A percentile compares a stretch with the other conserved stretches of the same genome.
Evolutionary conservation across 2,797 vertebrate genomes (phyloP).

Genomic region (Hoplostethus mediterraneus): DNA sequence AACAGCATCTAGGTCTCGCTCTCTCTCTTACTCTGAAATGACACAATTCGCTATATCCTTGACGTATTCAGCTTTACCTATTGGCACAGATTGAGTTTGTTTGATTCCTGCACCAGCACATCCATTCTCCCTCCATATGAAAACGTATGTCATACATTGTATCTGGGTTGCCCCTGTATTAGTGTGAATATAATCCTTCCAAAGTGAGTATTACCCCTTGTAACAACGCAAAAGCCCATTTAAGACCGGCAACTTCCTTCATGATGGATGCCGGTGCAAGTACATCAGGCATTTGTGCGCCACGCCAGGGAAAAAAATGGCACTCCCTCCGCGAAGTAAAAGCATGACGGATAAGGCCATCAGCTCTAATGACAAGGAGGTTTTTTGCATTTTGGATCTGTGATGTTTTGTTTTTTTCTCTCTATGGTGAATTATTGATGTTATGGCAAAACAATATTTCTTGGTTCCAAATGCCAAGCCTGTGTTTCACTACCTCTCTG

Average conservation of each 20-base stretch:
- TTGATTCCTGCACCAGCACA: slow-evolving; percentile 32
- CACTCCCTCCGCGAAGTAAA: slow-evolving; percentile 31
- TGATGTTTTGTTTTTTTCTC: neutral
- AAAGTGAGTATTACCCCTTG: slow-evolving; percentile 54
- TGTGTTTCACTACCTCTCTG: slow-evolving; percentile 13
- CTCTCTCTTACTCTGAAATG: slow-evolving; percentile 41
- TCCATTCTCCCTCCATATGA: slow-evolving; percentile 48
- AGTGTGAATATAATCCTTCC: slow-evolving; percentile 35
- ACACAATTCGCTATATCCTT: slow-evolving; percentile 48
- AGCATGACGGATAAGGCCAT: slow-evolving; percentile 58
- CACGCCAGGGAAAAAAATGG: slow-evolving; percentile 60
- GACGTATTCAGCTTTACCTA: slow-evolving; percentile 33
- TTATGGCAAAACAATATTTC: slow-evolving; percentile 15
- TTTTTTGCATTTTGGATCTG: slow-evolving; percentile 30
- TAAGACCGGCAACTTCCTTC: slow-evolving; percentile 48
- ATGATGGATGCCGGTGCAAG: slow-evolving; percentile 63
- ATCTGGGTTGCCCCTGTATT: slow-evolving; percentile 27
- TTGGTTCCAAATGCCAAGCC: slow-evolving; percentile 27
- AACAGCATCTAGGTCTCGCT: slow-evolving; percentile 66
- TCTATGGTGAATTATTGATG: slow-evolving; percentile 56
- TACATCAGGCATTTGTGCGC: slow-evolving; percentile 57
- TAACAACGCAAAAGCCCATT: slow-evolving; percentile 59
- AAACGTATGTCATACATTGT: slow-evolving; percentile 27
- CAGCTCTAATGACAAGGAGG: slow-evolving; percentile 37
- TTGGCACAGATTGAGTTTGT: slow-evolving; percentile 16